phyloP scores from a whole-genome alignment of 2,888 invertebrate genomes.

The Deladenus siricidicola region DNA sequence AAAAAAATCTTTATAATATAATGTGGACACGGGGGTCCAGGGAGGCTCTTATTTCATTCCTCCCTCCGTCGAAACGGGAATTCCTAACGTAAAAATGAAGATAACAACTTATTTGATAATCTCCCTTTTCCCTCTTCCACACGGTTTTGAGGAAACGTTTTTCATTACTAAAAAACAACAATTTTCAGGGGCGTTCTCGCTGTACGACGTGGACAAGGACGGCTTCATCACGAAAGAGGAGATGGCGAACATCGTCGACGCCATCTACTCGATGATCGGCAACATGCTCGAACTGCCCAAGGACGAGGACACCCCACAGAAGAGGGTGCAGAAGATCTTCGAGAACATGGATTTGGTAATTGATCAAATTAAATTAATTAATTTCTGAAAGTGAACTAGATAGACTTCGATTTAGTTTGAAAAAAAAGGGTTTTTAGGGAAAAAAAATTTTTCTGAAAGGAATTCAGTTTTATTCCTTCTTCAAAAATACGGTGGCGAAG shows the following conservation, averaged over 20 bases:
- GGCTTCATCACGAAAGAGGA: constrained; percentile 56
- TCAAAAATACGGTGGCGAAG: no score
- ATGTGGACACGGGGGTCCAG: no score
- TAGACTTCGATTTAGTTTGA: not conserved
- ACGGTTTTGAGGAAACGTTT: no score
- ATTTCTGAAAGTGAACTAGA: not conserved
- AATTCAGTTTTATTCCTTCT: no score
- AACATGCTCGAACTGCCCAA: constrained; percentile 57
- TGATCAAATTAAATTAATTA: not conserved
- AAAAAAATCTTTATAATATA: no score
- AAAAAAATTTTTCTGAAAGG: not conserved
- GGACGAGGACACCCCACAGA: constrained; percentile 58
- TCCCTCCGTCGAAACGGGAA: no score
- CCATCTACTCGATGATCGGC: constrained; percentile 58
- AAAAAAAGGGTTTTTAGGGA: constrained; percentile 1
- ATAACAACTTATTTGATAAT: no score
- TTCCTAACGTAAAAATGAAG: no score
- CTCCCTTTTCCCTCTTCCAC: no score
- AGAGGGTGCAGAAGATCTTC: constrained; percentile 58
- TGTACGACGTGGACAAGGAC: constrained; percentile 58
- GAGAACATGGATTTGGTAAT: constrained; percentile 57
- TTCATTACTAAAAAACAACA: no score
- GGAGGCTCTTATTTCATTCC: no score
- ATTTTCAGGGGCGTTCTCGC: constrained; percentile 57
- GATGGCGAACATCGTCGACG: constrained; percentile 55